phyloP scores from a whole-genome alignment of 2,797 vertebrate genomes.

The Hypotaenidia okinawae region DNA sequence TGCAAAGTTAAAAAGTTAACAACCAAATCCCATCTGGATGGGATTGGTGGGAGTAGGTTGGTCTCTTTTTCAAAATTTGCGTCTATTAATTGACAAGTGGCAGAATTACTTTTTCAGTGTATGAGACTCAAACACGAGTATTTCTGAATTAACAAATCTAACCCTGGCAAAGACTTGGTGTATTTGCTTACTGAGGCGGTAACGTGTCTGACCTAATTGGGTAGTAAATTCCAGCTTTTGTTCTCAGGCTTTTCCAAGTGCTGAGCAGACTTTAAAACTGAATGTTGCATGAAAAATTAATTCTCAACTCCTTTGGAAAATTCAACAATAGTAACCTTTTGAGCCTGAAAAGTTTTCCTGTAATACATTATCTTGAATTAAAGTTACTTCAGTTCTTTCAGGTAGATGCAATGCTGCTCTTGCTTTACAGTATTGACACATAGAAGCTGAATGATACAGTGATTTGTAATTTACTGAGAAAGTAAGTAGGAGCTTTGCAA shows the following conservation, averaged over 20 bases:
- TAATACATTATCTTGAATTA: background rate
- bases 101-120: background rate
- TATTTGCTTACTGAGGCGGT: background rate
- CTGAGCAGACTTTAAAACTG: background rate
- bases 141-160: background rate
- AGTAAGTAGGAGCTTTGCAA: background rate
- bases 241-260: background rate
- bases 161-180: background rate
- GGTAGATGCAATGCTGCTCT: background rate
- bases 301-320: background rate
- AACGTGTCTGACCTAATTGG: slow-evolving; percentile 26
- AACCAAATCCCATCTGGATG: background rate
- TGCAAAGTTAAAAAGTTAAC: background rate
- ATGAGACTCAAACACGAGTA: background rate
- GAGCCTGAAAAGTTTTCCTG: slow-evolving; percentile 18
- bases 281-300: background rate
- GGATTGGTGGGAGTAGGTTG: background rate
- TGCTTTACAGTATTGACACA: background rate
- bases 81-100: background rate
- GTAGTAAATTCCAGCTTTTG: slow-evolving; percentile 21
- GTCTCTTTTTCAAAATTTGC: background rate
- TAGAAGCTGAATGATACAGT: background rate
- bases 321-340: background rate
- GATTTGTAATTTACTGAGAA: background rate
- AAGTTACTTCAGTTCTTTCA: background rate